Base-by-base conservation (phyloP, 2,888 invertebrate genomes). In the Drosophila incognita region DNA sequence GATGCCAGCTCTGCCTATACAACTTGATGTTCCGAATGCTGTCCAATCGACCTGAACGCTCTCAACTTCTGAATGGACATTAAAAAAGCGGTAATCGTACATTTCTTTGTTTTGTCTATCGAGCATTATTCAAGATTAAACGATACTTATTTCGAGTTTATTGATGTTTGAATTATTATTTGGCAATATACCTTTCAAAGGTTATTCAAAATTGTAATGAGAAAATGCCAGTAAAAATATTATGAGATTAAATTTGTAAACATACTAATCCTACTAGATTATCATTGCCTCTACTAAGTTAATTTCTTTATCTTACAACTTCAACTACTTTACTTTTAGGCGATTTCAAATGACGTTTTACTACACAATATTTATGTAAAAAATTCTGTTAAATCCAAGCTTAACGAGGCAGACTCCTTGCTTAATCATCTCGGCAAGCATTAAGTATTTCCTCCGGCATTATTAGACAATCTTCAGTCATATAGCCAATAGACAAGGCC, bases 391-490 rank as follows among this genome's bases (percentile, higher is more conserved):
- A 48, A 59, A 49, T 42, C 11, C 24, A 8, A 46, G 35, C 31
- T 57, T 58, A 69, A 52, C 31, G 59, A 63, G 62, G 33, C 79
- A 1, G 60, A 31, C 56, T 53, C 31, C 49, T 48, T 10, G 81
- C 61, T 49, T 78, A 65, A 80, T 80, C 81, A 70, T 64, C 77
- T 70, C 46, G 52, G 54, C 59, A 80, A 10, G 40, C 71, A 76
- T 78, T 80, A 80, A 68, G 78, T 65, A 71, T 76, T 78, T 78
- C 78, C 78, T 76, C 81, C 54, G 67, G 42, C 81, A 76, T 76
- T 78, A 78, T 78, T 78, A 78, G 78, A 62, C 67, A 76, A 80
- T 76, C 76, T 81, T 70, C 81, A 76, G 81, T 68, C 81, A 68
- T 62, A 42, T 61, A 67, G 51, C 69, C 69, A 69, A 79, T 78